Evolutionary conservation across 2,888 invertebrate species (phyloP).

Genomic region (Andricus curvator): DNA sequence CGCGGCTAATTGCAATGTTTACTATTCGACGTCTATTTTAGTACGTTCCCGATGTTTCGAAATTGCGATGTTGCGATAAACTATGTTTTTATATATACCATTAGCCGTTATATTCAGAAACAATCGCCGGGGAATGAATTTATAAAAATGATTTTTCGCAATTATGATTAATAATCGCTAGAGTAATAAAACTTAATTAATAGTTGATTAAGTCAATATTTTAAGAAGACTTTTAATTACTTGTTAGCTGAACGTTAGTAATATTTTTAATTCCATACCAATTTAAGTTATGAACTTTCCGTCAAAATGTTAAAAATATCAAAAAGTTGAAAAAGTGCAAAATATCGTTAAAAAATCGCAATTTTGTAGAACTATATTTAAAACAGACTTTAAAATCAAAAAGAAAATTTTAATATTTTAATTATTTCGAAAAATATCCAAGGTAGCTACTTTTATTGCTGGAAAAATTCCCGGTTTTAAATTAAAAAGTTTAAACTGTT

Average conservation of each 20-base stretch:
- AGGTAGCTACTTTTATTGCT: too few species aligned
- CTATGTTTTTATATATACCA: not conserved
- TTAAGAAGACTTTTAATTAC: not conserved
- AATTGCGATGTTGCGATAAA: constrained; percentile 14
- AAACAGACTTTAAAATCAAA: too few species aligned
- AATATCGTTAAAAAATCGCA: too few species aligned
- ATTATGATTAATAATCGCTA: not conserved
- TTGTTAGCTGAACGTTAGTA: not conserved
- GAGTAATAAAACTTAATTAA: not conserved
- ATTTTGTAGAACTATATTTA: too few species aligned
- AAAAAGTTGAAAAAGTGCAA: too few species aligned
- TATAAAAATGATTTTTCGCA: not conserved
- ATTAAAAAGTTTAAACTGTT: too few species aligned
- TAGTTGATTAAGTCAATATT: not conserved
- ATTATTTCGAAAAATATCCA: too few species aligned
- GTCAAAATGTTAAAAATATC: too few species aligned
- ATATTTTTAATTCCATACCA: not conserved
- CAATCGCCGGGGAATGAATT: not conserved
- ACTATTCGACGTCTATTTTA: constrained; percentile 27
- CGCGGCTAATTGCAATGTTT: constrained; percentile 27
- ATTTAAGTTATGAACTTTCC: not conserved
- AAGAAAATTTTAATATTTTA: too few species aligned
- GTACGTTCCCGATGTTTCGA: constrained; percentile 2
- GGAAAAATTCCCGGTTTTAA: too few species aligned
- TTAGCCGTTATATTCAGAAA: not conserved